These are phyloP conservation scores for Pithys albifrons DNA, from an alignment of 2,113 vertebrate species.

Conservation along the genomic window DNA sequence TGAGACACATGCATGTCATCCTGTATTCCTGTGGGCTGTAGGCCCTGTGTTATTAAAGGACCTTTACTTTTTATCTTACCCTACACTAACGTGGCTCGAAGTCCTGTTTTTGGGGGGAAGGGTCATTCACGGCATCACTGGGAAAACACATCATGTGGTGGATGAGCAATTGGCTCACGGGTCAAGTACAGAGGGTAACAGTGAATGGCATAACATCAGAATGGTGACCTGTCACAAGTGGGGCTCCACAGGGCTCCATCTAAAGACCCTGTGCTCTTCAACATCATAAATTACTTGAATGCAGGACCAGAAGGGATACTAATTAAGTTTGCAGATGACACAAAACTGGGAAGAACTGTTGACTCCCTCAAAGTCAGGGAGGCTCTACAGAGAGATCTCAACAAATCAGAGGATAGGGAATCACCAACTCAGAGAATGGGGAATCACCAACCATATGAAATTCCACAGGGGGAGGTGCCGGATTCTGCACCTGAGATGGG, in stretches of 20 bases:
- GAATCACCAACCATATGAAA: neutral
- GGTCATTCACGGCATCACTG: no score
- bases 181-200: neutral
- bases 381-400: neutral
- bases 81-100: no score
- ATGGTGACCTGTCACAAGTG: neutral
- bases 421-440: neutral
- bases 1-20: no score
- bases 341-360: neutral
- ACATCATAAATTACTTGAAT: neutral
- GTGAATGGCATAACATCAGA: neutral
- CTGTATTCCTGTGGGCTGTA: no score
- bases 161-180: neutral
- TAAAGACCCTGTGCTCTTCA: neutral
- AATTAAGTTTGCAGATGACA: neutral
- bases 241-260: neutral
- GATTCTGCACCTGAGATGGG: neutral
- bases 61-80: no score
- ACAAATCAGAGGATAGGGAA: neutral
- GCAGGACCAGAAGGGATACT: neutral
- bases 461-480: neutral
- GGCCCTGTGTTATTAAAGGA: no score
- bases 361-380: neutral
- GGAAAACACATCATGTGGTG: neutral
- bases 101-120: no score